Percentiles rank a stretch among this genome's conserved stretches.
Conservation (phyloP, 2,888 invertebrate genomes). For the Allophyes oxyacanthae region DNA sequence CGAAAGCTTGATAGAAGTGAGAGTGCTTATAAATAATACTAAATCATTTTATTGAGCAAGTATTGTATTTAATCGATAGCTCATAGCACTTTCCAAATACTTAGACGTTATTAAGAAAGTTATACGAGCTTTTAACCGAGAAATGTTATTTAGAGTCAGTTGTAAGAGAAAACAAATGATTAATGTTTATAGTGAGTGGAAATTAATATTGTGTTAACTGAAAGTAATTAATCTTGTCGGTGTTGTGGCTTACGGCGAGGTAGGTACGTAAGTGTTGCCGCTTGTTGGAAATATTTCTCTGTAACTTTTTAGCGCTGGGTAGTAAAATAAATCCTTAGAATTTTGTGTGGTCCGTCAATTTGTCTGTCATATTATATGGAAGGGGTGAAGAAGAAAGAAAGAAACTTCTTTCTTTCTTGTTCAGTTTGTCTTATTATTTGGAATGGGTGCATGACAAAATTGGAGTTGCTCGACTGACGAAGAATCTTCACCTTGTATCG, state of each 20-base stretch:
- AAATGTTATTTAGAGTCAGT: conserved; percentile 32
- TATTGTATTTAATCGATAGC: conserved; percentile 19
- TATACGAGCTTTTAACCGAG: conserved; percentile 6
- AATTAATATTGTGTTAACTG: conserved; percentile 37
- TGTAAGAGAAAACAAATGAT: conserved; percentile 42
- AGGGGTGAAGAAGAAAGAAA: too few species aligned
- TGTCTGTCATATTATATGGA: too few species aligned
- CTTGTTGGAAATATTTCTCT: not conserved
- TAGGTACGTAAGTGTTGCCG: conserved; percentile 21
- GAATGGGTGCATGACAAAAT: too few species aligned
- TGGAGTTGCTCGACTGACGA: too few species aligned
- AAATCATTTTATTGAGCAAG: conserved; percentile 24
- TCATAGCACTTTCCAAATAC: conserved; percentile 17
- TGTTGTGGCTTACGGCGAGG: conserved; percentile 4
- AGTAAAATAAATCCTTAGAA: too few species aligned
- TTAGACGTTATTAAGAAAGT: conserved; percentile 39
- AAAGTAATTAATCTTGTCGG: conserved; percentile 34
- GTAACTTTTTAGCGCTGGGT: too few species aligned
- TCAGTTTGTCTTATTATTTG: too few species aligned
- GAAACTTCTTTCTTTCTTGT: too few species aligned
- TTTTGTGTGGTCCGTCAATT: too few species aligned
- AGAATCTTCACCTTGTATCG: too few species aligned
- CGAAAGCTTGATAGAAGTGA: not conserved
- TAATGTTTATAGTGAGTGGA: conserved; percentile 25
- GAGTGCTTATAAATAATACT: conserved; percentile 19